Conservation (phyloP, 2,113 vertebrate species). For the Pluvianellus socialis region DNA sequence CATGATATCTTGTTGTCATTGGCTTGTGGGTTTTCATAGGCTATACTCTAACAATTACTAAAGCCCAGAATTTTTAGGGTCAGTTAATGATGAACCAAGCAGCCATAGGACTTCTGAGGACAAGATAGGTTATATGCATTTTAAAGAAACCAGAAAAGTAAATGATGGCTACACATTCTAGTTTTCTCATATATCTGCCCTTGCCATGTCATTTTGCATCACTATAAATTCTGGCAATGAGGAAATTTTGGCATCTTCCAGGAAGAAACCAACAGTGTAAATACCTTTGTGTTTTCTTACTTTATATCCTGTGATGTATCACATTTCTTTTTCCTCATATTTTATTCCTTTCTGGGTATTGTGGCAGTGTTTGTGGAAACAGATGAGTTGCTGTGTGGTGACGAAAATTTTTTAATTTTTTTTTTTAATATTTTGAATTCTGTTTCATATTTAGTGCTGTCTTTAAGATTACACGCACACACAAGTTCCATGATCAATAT, state of each 20-base stretch:
- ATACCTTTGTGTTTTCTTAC: not conserved
- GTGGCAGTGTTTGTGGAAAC: not conserved
- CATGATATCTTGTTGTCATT: not conserved
- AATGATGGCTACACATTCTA: not conserved
- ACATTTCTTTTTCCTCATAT: not conserved
- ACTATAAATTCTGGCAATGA: not conserved
- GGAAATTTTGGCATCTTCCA: not conserved
- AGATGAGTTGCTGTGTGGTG: not conserved
- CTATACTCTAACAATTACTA: not conserved
- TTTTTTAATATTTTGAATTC: not conserved
- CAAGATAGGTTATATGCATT: not conserved
- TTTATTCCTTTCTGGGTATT: not conserved
- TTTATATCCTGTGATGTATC: not conserved
- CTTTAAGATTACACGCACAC: not conserved
- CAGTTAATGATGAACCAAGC: not conserved
- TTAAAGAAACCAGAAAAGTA: not conserved
- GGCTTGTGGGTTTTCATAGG: not conserved
- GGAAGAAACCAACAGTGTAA: not conserved
- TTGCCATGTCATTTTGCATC: not conserved
- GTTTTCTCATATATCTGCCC: not conserved
- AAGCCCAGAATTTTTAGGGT: not conserved
- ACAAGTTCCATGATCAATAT: fast-evolving
- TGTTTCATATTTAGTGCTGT: not conserved
- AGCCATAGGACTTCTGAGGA: not conserved
- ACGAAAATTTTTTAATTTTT: not conserved